Conservation (phyloP, 1,140 invertebrate genomes). For the Aradophagus sp. region DNA sequence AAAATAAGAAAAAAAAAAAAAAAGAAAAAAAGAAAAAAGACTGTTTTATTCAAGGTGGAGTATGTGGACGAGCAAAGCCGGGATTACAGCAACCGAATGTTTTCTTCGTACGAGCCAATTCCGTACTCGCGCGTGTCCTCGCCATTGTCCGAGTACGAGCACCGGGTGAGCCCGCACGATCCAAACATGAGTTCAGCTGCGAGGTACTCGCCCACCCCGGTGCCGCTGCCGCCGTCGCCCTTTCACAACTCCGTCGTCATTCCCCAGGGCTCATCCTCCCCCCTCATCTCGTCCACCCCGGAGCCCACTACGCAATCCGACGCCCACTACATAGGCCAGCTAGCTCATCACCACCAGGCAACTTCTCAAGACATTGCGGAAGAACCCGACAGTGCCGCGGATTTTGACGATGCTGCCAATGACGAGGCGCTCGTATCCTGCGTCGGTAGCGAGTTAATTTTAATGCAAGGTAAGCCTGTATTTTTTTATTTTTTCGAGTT, state of each 20-base stretch:
- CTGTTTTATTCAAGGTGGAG: conserved; percentile 73
- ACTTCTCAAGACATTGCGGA: conserved; percentile 59
- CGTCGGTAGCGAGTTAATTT: conserved; percentile 70
- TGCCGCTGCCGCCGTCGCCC: conserved; percentile 70
- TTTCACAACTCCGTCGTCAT: conserved; percentile 76
- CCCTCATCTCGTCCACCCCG: conserved; percentile 65
- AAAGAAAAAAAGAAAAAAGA: no score
- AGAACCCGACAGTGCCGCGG: conserved; percentile 57
- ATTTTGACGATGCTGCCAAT: conserved; percentile 67
- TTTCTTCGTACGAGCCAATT: conserved; percentile 70
- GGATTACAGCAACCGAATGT: conserved; percentile 71
- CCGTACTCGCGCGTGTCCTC: conserved; percentile 70
- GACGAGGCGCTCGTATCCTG: conserved; percentile 66
- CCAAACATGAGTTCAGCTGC: conserved; percentile 78
- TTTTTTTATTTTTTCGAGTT: no score
- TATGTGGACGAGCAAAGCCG: conserved; percentile 74
- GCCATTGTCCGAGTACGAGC: conserved; percentile 75
- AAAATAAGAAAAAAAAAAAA: no score
- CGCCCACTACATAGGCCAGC: conserved; percentile 67
- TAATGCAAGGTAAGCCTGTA: conserved; percentile 69
- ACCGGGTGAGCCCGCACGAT: conserved; percentile 77
- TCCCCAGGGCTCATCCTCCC: conserved; percentile 69
- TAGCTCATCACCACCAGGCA: conserved; percentile 61
- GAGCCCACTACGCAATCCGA: conserved; percentile 60
- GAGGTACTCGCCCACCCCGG: conserved; percentile 76